Evolutionary conservation across 2,888 invertebrate genomes (phyloP), one percentile per base, ranked within the genome.

Genomic region (Parnassius mnemosyne): DNA sequence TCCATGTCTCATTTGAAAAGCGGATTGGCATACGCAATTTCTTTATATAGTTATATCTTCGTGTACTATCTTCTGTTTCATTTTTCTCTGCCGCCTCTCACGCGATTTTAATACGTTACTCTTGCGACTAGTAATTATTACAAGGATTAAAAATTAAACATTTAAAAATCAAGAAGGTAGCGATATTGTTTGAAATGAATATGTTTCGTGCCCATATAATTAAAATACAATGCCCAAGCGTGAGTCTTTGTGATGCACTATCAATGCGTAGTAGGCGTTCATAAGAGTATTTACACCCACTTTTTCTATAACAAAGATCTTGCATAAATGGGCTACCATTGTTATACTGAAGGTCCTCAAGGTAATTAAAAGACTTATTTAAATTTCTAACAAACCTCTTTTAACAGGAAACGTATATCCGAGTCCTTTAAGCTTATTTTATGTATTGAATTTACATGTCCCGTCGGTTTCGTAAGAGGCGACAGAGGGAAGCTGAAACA

Each of bases 151-250:
- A 25, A 25, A 16, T 16, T 25, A 25, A 25, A 25, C 5, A 25
- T 5, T 25, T 5, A 25, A 25, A 25, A 25, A 25, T 25, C 25
- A 25, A 25, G 25, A 3, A 3, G 25, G 25, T 25, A 25, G 25
- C 25, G 25, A 25, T 25, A 25, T 25, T 25, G 25, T 25, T 3
- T 46, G 11, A 46, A n/a, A 53, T 51, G 10, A 51, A 25, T 20
- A 42, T 41, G 41, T 53, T 61, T 20, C 62, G 9, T 50, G 49
- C 53, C 50, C 25, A 43, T 47, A 16, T 25, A 49, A 63, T 63
- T 63, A 58, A 58, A 63, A 63, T 58, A 63, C 63, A 63, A 58
- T 55, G 51, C 58, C 9, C 13, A 54, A 51, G 25, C 43, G 57
- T 20, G 43, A 10, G 54, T 52, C 47, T 62, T 50, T 57, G 57